Evolutionary conservation across 2,888 invertebrate genomes (phyloP), one percentile per base, ranked within the genome.

Genomic region (Emmelina monodactyla): DNA sequence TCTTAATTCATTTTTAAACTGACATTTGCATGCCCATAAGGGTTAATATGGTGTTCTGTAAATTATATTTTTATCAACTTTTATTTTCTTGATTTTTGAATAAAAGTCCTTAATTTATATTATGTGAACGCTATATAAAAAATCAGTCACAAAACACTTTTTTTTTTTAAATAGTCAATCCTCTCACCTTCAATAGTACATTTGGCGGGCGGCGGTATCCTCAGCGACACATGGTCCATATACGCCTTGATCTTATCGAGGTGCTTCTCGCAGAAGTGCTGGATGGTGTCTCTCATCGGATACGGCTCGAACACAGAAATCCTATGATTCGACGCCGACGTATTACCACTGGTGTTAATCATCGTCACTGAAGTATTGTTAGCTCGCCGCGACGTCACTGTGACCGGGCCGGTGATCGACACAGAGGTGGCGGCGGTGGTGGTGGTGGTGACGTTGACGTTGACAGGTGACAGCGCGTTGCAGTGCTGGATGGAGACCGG

Each of bases 181-280:
- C n/a, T n/a, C 68, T 80, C 62, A 89, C 94, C 93, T 83, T 96
- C 95, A 45, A 96, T 94, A 28, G 93, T 94, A 62, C 95, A 96
- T 60, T 94, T 92, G 3, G 92, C 91, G 0, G 97, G 96, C 28
- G 95, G 89, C 10, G 96, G 96, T 54, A 96, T 83, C 53, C 89
- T 83, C 41, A 91, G 81, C 16, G 89, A 89, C 3, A 95, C 86
- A 56, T 91, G 91, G 49, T 91, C 90, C 89, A 97, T 94, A 56
- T 92, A 97, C 13, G 86, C 83, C 63, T 93, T 92, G 37, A 97
- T 96, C 62, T 94, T 95, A 47, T 91, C 89, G 44, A 94, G 73
- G 60, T 97, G 94, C 65, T 97, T 96, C 67, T 95, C 95, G 68
- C 96, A 96, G 70, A 97, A 97, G 67, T 96, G 94, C 57, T 94